These are phyloP conservation scores for Argya squamiceps DNA, from an alignment of 2,797 vertebrate species.

Conservation along the genomic window DNA sequence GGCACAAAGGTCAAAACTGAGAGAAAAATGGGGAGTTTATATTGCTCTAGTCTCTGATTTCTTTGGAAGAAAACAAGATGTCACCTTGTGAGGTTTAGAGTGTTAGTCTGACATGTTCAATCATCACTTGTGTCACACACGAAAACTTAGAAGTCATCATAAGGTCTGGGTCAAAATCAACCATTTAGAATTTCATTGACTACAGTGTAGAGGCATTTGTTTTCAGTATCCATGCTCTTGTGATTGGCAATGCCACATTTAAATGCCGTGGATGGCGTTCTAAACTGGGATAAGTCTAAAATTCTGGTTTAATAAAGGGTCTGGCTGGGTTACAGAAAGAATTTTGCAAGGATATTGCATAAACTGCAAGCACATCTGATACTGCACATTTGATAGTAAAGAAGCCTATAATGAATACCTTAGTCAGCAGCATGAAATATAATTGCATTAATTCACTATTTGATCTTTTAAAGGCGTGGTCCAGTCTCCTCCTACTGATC, in stretches of 20 bases:
- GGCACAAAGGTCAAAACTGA: neutral
- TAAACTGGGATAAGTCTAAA: neutral
- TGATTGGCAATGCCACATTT: neutral
- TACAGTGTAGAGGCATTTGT: neutral
- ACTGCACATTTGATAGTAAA: no score
- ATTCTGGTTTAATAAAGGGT: neutral
- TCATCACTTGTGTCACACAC: neutral
- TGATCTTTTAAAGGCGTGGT: slow-evolving; percentile 76
- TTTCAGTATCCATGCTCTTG: neutral
- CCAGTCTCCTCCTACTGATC: slow-evolving; percentile 76
- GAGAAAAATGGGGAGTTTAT: neutral
- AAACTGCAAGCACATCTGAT: neutral
- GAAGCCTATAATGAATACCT: neutral
- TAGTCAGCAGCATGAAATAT: neutral
- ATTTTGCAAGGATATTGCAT: neutral
- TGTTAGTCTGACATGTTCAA: neutral
- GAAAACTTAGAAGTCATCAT: neutral
- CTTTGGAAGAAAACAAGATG: neutral
- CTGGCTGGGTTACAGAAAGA: neutral
- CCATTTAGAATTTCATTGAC: neutral
- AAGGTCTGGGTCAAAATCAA: neutral
- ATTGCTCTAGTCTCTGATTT: neutral
- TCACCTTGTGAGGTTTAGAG: neutral
- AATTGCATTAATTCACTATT: neutral
- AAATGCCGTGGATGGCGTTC: neutral